These are phyloP conservation scores for Pipistrellus pygmaeus DNA, from an alignment of 2,797 vertebrate species.

Conservation along the genomic window DNA sequence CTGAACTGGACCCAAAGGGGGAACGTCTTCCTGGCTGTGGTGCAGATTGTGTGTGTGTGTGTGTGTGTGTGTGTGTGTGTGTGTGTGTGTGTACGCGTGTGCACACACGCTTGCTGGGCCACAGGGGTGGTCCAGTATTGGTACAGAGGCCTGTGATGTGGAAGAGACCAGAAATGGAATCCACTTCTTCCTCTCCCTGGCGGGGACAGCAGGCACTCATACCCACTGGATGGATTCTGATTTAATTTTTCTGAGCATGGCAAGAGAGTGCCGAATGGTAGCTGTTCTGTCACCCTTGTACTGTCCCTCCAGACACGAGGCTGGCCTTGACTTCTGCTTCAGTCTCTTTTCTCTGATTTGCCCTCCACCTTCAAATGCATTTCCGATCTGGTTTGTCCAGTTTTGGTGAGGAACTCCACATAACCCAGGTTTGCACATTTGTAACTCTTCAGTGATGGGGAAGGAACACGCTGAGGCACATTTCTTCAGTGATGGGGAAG, in stretches of 20 bases:
- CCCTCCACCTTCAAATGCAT: neutral
- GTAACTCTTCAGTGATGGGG: too few relatives aligned
- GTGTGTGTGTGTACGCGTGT: too few relatives aligned
- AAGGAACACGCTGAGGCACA: too few relatives aligned
- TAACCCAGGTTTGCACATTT: neutral
- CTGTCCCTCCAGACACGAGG: neutral
- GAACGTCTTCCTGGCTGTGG: neutral
- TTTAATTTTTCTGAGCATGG: neutral
- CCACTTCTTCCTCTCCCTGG: neutral
- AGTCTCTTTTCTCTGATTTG: neutral
- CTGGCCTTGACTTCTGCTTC: neutral
- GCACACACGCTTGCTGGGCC: neutral
- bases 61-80: too few relatives aligned
- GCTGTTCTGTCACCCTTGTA: neutral
- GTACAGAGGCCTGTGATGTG: conserved; percentile 42
- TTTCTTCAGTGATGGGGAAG: too few relatives aligned
- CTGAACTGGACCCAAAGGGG: neutral
- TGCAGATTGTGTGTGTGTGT: neutral
- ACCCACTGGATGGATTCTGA: neutral
- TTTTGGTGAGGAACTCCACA: neutral
- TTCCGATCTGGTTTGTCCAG: neutral
- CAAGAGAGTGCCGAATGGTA: neutral
- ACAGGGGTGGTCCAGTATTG: neutral
- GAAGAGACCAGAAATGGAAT: conserved; percentile 41
- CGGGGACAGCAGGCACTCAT: conserved; percentile 58